A percentile compares a stretch with the other conserved stretches of the same genome.
These are phyloP conservation scores for Drosophila grimshawi DNA, from an alignment of 1,140 invertebrate species.

Conservation along the genomic window DNA sequence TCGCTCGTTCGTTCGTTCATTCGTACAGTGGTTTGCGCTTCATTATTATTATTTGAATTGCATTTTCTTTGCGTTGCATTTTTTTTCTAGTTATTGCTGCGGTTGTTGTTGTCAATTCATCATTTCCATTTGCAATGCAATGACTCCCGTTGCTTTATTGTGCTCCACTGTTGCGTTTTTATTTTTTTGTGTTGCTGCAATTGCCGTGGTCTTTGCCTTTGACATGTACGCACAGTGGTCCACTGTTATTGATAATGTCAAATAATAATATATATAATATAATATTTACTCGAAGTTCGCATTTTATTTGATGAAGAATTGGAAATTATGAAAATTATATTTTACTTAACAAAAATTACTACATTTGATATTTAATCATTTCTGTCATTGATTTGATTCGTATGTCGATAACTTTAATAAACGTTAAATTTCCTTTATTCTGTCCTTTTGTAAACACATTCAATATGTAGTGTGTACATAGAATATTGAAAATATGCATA, in stretches of 20 bases:
- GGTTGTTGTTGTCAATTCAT: conserved; percentile 23
- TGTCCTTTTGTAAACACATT: too few species aligned
- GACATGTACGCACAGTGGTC: conserved; percentile 38
- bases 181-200: not conserved
- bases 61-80: conserved; percentile 15
- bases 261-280: too few species aligned
- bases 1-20: conserved; percentile 50
- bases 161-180: not conserved
- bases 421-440: too few species aligned
- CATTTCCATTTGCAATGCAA: conserved; percentile 30
- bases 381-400: too few species aligned
- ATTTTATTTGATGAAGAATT: too few species aligned
- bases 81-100: conserved; percentile 5
- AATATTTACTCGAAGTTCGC: too few species aligned
- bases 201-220: conserved; percentile 20
- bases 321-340: too few species aligned
- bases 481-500: not conserved
- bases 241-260: not conserved
- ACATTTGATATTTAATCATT: too few species aligned
- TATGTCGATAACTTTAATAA: too few species aligned
- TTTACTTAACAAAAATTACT: too few species aligned
- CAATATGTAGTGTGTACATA: not conserved
- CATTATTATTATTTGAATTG: conserved; percentile 32
- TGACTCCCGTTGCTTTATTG: conserved; percentile 26
- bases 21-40: conserved; percentile 38